Evolutionary conservation across 2,888 invertebrate genomes (phyloP).

Genomic region (Callyntrura guangdongensis): DNA sequence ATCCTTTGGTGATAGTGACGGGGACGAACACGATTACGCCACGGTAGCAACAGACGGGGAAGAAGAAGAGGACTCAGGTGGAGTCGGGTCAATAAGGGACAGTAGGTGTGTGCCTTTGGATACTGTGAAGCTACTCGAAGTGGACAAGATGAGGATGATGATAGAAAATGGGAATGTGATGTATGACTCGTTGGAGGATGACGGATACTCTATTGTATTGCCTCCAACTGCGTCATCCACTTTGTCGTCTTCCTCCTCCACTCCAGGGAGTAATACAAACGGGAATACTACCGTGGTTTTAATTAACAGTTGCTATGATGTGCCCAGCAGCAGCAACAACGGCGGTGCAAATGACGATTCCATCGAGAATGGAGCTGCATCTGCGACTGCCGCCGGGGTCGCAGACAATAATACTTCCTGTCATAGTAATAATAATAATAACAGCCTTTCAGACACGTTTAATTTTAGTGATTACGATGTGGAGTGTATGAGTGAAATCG

Average conservation of each 20-base stretch:
- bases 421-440: conserved; percentile 48
- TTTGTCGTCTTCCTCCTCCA: background rate
- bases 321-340: too few species aligned
- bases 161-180: conserved; percentile 76
- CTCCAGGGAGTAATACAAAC: conserved; percentile 20
- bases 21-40: conserved; percentile 53
- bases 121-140: conserved; percentile 2
- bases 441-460: conserved; percentile 62
- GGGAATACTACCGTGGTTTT: conserved; percentile 84
- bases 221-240: conserved; percentile 1
- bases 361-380: background rate
- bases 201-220: conserved; percentile 49
- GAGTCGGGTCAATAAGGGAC: background rate
- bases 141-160: conserved; percentile 67
- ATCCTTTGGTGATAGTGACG: background rate
- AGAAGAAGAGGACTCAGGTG: conserved; percentile 44
- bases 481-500: conserved; percentile 85
- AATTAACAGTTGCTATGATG: conserved; percentile 81
- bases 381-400: conserved; percentile 45
- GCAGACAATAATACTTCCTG: too few species aligned
- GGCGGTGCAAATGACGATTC: too few species aligned
- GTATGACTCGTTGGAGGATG: conserved; percentile 76
- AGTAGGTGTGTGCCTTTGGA: background rate
- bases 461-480: conserved; percentile 82
- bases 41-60: conserved; percentile 41